Base-by-base conservation (phyloP, 2,888 invertebrate genomes). In the Tiliacea aurago region DNA sequence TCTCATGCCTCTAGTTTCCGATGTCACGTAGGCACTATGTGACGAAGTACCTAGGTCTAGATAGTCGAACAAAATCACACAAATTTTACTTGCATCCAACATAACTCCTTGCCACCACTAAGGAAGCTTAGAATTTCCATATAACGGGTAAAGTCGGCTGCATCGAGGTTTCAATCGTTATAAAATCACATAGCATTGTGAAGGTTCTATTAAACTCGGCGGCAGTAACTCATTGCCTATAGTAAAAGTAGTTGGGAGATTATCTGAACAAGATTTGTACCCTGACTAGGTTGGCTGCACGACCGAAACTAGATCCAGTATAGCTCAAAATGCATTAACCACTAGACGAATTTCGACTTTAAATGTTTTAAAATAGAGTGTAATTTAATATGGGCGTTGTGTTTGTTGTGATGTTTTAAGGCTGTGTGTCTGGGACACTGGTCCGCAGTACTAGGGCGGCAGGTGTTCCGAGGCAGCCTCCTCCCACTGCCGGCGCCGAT, bases 401-500 rank as follows among this genome's bases (percentile, higher is more conserved):
- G 70, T 80, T 75, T 68, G 85, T 90, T 91, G 80, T 66, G 83
- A 53, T 88, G 73, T 90, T 91, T 81, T 64, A 80, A 78, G 80
- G 80, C 73, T 76, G 73, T 72, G 78, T 85, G 76, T 68, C 75
- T 81, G 78, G 75, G 83, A 91, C 92, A 93, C 94, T 94, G 93
- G 94, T 95, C 90, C 91, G 91, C 87, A 93, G 95, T 95, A 94
- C 95, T 94, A 94, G 96, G 96, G 96, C 95, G 96, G 96, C 96
- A 96, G 96, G 96, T 96, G 96, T 95, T 94, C 92, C 93, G 91
- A 84, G 88, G 86, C 93, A 85, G 94, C 95, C 95, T 95, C 95
- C 96, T 95, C 96, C 96, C 94, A 95, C 94, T 91, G 92, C 93
- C 92, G 94, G 93, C 94, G 93, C 94, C 92, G 92, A 82, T 90